These are phyloP conservation scores for Trogon melanurus DNA, from an alignment of 2,113 vertebrate species.

Conservation along the genomic window DNA sequence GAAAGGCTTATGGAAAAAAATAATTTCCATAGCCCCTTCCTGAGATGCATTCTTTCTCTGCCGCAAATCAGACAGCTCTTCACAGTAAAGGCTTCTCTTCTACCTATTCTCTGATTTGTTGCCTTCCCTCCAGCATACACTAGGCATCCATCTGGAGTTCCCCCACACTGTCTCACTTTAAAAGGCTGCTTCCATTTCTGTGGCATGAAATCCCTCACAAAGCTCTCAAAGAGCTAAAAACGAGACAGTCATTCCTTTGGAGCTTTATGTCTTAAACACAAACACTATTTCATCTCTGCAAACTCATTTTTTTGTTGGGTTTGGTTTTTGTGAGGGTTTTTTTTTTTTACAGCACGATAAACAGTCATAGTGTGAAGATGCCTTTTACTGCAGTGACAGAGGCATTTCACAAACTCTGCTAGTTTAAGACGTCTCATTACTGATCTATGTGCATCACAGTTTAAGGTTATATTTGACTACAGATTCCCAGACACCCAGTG, in stretches of 20 bases:
- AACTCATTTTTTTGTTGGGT: too few relatives aligned
- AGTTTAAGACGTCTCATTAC: background rate
- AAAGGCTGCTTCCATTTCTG: slow-evolving; percentile 8
- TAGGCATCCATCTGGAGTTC: background rate
- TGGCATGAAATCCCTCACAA: background rate
- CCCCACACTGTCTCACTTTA: background rate
- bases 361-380: background rate
- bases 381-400: background rate
- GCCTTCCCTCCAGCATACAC: background rate
- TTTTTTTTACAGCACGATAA: background rate
- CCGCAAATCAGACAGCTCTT: background rate
- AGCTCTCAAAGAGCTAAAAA: background rate
- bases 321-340: too few relatives aligned
- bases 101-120: background rate
- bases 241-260: background rate
- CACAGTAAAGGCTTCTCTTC: background rate
- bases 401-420: background rate
- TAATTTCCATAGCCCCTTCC: slow-evolving; percentile 15
- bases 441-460: background rate
- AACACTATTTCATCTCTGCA: background rate
- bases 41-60: background rate
- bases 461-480: background rate
- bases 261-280: background rate
- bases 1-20: slow-evolving; percentile 32
- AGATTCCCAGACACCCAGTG: background rate